Conservation (phyloP, 2,888 invertebrate species). For the Helleia helle region DNA sequence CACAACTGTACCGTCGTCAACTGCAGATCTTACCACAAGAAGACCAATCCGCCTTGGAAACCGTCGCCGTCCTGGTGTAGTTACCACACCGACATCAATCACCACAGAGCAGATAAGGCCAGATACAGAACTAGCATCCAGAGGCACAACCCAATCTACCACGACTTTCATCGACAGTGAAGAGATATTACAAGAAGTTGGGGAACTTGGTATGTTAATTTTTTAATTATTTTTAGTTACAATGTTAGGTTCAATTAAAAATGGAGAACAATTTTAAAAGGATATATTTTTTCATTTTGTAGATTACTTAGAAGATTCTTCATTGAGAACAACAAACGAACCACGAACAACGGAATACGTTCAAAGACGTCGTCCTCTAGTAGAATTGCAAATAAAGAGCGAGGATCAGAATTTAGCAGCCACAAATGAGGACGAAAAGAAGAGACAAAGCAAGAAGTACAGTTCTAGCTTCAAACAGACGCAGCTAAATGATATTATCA, state of each 20-base stretch:
- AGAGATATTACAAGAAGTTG: constrained; percentile 48
- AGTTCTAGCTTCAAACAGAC: constrained; percentile 58
- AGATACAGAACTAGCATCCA: no score
- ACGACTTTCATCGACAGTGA: constrained; percentile 36
- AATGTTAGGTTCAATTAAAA: no score
- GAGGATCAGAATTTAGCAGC: constrained; percentile 57
- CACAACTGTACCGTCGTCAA: neutral
- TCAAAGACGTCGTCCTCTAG: constrained; percentile 48
- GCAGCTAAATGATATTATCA: constrained; percentile 48
- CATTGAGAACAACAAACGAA: constrained; percentile 29
- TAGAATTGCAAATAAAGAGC: constrained; percentile 39
- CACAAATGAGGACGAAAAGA: constrained; percentile 57
- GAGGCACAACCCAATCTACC: constrained; percentile 29
- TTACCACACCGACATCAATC: constrained; percentile 24
- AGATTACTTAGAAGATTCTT: constrained; percentile 54
- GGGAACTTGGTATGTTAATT: constrained; percentile 45
- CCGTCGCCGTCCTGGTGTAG: constrained; percentile 38
- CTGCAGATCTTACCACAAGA: constrained; percentile 27
- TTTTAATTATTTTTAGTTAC: no score
- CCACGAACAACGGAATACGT: constrained; percentile 35
- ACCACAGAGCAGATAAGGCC: constrained; percentile 19
- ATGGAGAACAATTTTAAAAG: no score
- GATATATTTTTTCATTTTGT: constrained; percentile 4
- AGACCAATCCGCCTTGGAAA: constrained; percentile 51
- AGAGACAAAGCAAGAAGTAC: constrained; percentile 64